Conservation (phyloP, 1,140 invertebrate genomes). For the Cyclargus thomasi region DNA sequence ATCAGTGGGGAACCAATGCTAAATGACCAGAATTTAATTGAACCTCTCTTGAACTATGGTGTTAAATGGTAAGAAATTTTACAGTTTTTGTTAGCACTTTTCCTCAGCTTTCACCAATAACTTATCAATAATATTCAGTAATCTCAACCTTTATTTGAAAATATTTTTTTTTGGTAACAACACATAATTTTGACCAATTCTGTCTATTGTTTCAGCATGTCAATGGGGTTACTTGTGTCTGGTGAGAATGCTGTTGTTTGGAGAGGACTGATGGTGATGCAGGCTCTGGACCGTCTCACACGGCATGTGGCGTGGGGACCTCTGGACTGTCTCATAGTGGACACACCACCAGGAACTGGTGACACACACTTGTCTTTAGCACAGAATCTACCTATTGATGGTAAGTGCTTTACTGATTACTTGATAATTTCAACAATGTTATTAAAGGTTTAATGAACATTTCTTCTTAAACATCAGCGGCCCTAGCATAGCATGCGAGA, state of each 20-base stretch:
- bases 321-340: slow-evolving; percentile 88
- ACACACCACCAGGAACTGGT: slow-evolving; percentile 94
- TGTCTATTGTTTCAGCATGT: slow-evolving; percentile 80
- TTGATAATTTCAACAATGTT: too few relatives aligned
- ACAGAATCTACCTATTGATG: slow-evolving; percentile 90
- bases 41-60: slow-evolving; percentile 91
- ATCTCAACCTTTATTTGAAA: background rate
- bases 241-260: slow-evolving; percentile 88
- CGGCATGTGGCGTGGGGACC: slow-evolving; percentile 88
- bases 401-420: slow-evolving; percentile 47
- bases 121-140: background rate
- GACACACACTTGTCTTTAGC: slow-evolving; percentile 91
- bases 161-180: slow-evolving; percentile 21
- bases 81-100: too few relatives aligned
- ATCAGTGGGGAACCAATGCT: slow-evolving; percentile 83
- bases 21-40: slow-evolving; percentile 86
- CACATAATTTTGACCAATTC: too few relatives aligned
- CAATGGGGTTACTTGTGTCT: slow-evolving; percentile 91
- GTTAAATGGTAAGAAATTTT: slow-evolving; percentile 87
- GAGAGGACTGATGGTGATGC: slow-evolving; percentile 96
- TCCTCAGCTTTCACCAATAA: too few relatives aligned
- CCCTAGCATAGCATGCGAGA: too few relatives aligned
- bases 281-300: slow-evolving; percentile 89
- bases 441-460: too few relatives aligned
- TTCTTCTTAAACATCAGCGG: too few relatives aligned